Percentiles rank a stretch among this genome's conserved stretches.
Evolutionary conservation across 2,797 vertebrate species (phyloP).

Genomic region (Lateolabrax maculatus): DNA sequence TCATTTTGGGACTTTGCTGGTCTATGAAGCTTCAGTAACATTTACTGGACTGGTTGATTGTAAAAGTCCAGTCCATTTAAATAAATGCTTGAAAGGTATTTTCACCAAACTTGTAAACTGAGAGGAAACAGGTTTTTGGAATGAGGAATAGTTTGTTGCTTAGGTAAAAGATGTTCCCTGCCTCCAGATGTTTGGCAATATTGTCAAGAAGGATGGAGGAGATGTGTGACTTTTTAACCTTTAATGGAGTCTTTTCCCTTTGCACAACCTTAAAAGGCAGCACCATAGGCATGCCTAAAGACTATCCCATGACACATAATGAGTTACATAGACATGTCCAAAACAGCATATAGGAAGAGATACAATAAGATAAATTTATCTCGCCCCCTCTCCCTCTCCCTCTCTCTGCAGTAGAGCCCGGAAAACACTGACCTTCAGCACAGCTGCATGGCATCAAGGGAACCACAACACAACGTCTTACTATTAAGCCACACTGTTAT

Average conservation of each 20-base stretch:
- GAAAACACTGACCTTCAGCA: conserved; percentile 46
- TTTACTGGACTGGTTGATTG: conserved; percentile 36
- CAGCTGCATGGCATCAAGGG: conserved; percentile 65
- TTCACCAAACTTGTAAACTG: conserved; percentile 22
- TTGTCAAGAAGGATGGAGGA: conserved; percentile 37
- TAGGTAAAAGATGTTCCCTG: conserved; percentile 42
- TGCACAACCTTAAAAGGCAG: conserved; percentile 57
- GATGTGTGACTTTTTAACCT: conserved; percentile 57
- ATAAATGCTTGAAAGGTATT: conserved; percentile 8
- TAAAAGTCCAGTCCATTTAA: conserved; percentile 40
- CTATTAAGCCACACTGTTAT: conserved; percentile 18
- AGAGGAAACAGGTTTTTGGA: conserved; percentile 32
- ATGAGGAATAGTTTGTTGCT: conserved; percentile 27
- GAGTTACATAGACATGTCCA: conserved; percentile 50
- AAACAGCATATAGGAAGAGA: conserved; percentile 28
- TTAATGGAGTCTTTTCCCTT: conserved; percentile 10
- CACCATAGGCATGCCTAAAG: conserved; percentile 14
- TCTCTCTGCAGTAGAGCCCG: conserved; percentile 4
- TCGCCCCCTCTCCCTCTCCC: not conserved
- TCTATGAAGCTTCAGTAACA: conserved; percentile 5
- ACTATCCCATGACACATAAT: conserved; percentile 42
- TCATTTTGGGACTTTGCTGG: conserved; percentile 38
- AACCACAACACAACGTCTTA: conserved; percentile 37
- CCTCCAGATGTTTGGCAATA: conserved; percentile 62
- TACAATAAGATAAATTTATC: conserved; percentile 7